A percentile compares a stretch with the other conserved stretches of the same genome.
These are phyloP conservation scores for Drosophila bipectinata DNA, from an alignment of 1,140 invertebrate genomes.

Conservation along the genomic window DNA sequence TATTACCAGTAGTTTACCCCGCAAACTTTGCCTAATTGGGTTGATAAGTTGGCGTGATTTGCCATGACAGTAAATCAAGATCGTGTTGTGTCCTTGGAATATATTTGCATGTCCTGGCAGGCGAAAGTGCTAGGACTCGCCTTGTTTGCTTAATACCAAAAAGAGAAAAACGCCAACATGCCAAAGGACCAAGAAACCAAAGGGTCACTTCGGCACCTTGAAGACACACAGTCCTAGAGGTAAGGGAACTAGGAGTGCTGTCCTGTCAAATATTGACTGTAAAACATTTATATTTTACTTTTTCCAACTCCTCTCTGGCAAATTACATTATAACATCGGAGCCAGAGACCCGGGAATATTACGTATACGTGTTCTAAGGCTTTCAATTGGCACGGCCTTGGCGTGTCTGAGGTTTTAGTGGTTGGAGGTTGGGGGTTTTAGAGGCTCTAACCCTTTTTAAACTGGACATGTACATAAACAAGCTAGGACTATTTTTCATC, in stretches of 20 bases:
- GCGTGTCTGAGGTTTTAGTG: slow-evolving; percentile 37
- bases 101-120: slow-evolving; percentile 44
- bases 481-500: not conserved
- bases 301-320: slow-evolving; percentile 6
- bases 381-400: slow-evolving; percentile 44
- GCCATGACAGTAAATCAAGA: slow-evolving; percentile 39
- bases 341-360: slow-evolving; percentile 7
- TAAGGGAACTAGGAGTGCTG: slow-evolving; percentile 13
- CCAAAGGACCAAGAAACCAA: slow-evolving; percentile 5
- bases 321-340: slow-evolving; percentile 32
- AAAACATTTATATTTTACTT: slow-evolving; percentile 25
- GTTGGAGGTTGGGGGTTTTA: not conserved
- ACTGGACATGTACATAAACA: slow-evolving; percentile 27
- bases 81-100: slow-evolving; percentile 32
- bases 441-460: not conserved
- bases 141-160: slow-evolving; percentile 27
- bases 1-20: not conserved
- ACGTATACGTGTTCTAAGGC: slow-evolving; percentile 11
- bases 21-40: slow-evolving; percentile 28
- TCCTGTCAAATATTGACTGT: slow-evolving; percentile 51
- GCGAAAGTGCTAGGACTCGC: slow-evolving; percentile 20
- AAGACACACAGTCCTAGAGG: not conserved
- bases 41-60: slow-evolving; percentile 50
- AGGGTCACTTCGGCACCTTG: slow-evolving; percentile 12
- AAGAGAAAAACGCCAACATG: slow-evolving; percentile 37